Evolutionary conservation across 2,888 invertebrate genomes (phyloP).

Genomic region (Caenorhabditis macrosperma): DNA sequence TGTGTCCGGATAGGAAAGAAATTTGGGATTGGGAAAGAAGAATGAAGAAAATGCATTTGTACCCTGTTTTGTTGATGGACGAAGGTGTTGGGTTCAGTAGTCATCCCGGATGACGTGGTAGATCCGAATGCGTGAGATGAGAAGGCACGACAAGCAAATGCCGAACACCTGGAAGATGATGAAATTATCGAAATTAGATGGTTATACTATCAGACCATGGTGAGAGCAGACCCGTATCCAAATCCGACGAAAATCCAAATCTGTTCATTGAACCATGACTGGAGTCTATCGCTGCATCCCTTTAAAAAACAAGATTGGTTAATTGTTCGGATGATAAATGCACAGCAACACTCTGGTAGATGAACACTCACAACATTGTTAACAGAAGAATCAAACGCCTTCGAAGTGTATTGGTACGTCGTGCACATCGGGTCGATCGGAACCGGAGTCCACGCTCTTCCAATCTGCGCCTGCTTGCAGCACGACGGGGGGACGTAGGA

Average conservation of each 20-base stretch:
- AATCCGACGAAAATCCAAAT: slow-evolving; percentile 71
- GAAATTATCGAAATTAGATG: not conserved
- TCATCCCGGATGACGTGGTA: slow-evolving; percentile 55
- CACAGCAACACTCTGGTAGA: slow-evolving; percentile 9
- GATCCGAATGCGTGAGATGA: slow-evolving; percentile 38
- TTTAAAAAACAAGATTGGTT: slow-evolving; percentile 40
- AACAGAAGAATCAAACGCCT: slow-evolving; percentile 73
- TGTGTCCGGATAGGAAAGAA: not conserved
- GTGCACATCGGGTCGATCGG: slow-evolving; percentile 78
- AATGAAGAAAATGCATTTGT: not conserved
- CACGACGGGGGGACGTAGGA: slow-evolving; percentile 77
- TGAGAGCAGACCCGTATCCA: slow-evolving; percentile 69
- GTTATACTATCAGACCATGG: slow-evolving; percentile 59
- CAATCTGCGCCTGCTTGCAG: slow-evolving; percentile 75
- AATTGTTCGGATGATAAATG: not conserved
- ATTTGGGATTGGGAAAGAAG: not conserved
- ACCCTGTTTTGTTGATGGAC: not conserved
- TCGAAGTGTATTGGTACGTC: slow-evolving; percentile 73
- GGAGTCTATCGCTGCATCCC: slow-evolving; percentile 73
- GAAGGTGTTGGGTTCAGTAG: slow-evolving; percentile 4
- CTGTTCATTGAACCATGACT: slow-evolving; percentile 73
- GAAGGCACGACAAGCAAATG: slow-evolving; percentile 49
- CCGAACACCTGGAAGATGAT: slow-evolving; percentile 70
- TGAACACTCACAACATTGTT: slow-evolving; percentile 69
- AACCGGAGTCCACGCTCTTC: slow-evolving; percentile 74